phyloP scores from a whole-genome alignment of 2,797 vertebrate species.

The Staurois parvus region DNA sequence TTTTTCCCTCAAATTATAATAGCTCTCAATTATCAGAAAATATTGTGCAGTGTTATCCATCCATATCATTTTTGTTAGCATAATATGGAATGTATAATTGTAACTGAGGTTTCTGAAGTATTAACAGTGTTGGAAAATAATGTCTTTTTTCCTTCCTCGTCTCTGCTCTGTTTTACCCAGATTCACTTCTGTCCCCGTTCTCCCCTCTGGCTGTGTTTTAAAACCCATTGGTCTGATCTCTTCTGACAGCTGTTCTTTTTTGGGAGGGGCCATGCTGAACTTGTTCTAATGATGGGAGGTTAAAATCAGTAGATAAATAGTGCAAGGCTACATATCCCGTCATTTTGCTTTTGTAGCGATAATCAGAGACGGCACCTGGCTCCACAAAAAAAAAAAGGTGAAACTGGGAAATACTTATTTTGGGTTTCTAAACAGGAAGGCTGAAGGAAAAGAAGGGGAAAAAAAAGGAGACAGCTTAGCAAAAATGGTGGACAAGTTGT shows the following conservation, averaged over 20 bases:
- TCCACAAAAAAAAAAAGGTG: conserved; percentile 7
- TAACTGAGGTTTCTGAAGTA: background rate
- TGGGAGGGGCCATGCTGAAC: conserved; percentile 40
- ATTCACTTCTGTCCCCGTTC: conserved; percentile 23
- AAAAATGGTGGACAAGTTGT: background rate
- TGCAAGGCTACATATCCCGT: background rate
- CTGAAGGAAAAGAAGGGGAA: background rate
- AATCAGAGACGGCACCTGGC: background rate
- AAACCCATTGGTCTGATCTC: conserved; percentile 70
- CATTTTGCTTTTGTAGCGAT: background rate
- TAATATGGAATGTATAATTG: no score
- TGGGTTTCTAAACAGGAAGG: background rate
- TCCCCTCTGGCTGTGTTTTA: conserved; percentile 34
- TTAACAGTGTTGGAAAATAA: background rate
- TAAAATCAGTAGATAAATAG: background rate
- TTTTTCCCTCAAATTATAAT: no score
- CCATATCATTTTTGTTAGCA: no score
- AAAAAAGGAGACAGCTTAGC: background rate
- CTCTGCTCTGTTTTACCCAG: conserved; percentile 19
- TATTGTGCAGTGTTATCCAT: no score
- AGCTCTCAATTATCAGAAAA: no score
- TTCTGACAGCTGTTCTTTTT: conserved; percentile 74
- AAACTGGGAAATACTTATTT: background rate
- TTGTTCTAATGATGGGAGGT: conserved; percentile 3
- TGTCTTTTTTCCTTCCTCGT: background rate